These are phyloP conservation scores for Calidris pygmaea DNA, from an alignment of 2,113 vertebrate species.

Conservation along the genomic window DNA sequence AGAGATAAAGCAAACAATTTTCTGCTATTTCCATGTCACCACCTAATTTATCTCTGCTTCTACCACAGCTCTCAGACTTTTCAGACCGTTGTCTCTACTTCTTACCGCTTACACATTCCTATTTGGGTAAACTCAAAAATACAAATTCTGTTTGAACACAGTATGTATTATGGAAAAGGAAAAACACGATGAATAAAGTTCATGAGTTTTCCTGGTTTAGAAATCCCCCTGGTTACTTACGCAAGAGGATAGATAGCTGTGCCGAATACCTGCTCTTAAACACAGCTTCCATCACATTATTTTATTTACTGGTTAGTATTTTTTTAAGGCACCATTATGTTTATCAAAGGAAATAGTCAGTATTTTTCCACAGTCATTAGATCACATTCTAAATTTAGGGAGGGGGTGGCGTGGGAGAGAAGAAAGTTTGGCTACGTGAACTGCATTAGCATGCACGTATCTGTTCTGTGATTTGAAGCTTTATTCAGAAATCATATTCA, in stretches of 20 bases:
- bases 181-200: background rate
- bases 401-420: background rate
- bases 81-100: background rate
- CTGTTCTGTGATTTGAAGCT: background rate
- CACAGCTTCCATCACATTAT: background rate
- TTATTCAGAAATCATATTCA: background rate
- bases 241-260: background rate
- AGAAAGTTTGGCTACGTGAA: background rate
- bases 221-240: background rate
- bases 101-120: background rate
- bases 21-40: background rate
- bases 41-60: background rate
- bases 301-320: background rate
- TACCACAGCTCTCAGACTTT: background rate
- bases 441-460: background rate
- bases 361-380: background rate
- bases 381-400: background rate
- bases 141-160: background rate
- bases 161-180: background rate
- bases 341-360: background rate
- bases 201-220: background rate
- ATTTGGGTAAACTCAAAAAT: background rate
- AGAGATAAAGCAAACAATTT: background rate
- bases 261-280: background rate
- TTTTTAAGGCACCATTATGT: background rate